Evolutionary conservation across 1,140 invertebrate genomes (phyloP), one percentile per base, ranked within the genome.

Genomic region (Adoxophyes honmai): DNA sequence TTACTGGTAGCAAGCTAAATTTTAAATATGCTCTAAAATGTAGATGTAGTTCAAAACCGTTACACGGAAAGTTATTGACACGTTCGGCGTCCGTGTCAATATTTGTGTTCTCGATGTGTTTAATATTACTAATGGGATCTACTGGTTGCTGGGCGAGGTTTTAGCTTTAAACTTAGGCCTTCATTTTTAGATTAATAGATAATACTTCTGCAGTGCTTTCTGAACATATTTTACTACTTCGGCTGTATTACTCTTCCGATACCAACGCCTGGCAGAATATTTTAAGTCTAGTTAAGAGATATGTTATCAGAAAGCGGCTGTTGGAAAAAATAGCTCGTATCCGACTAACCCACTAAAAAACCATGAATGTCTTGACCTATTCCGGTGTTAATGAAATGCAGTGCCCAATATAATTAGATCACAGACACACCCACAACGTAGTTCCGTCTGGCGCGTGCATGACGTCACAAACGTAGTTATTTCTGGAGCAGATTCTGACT

Each of bases 371-470:
- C 65, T 28, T 79, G 73, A 75, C 76, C 76, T 71, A 79, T 60
- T 62, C 59, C 38, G 61, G 51, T 56, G 61, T 68, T 60, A 61
- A 54, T 59, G 58, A 52, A 64, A 66, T 59, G 65, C 42, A 16
- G 16, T 68, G 66, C 48, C 9, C 10, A 68, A 57, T 75, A 76
- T 68, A 75, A 77, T 75, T 75, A 75, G 63, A 60, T 34, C 57
- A 55, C 42, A 6, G 74, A 68, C 70, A 70, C 73, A 68, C 73
- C 72, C 69, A 58, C 63, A n/a, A 59, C 66, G 61, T 54, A 64
- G 68, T 57, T 55, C 11, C 34, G 73, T 75, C 68, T 75, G 62
- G 21, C 63, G 60, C 54, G 62, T 39, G 34, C 18, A 48, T 73
- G 70, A 73, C 75, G 70, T 75, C 70, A 75, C 51, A 11, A 5